Percentiles rank a stretch among this genome's conserved stretches.
Evolutionary conservation across 1,140 invertebrate genomes (phyloP).

Genomic region (Popillia japonica): DNA sequence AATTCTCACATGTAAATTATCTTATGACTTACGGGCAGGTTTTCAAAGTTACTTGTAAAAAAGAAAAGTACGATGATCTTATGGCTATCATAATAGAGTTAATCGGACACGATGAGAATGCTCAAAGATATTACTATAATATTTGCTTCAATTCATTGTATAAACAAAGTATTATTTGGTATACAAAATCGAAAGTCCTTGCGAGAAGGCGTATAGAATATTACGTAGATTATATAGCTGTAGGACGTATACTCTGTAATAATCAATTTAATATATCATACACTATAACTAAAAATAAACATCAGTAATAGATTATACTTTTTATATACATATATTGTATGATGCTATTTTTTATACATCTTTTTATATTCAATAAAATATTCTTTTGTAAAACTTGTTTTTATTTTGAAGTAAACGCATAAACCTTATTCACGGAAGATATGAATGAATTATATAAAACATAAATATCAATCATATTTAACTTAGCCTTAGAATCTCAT

Average conservation of each 20-base stretch:
- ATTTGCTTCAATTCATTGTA: slow-evolving; percentile 16
- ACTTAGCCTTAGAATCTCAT: no score
- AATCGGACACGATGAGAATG: slow-evolving; percentile 2
- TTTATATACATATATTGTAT: no score
- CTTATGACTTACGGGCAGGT: slow-evolving; percentile 8
- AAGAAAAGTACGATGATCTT: not conserved
- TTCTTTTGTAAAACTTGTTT: no score
- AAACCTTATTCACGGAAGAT: no score
- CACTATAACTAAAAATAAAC: slow-evolving; percentile 13
- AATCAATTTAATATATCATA: slow-evolving; percentile 21
- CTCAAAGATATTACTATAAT: slow-evolving; percentile 15
- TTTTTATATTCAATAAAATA: no score
- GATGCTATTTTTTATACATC: no score
- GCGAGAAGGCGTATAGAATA: slow-evolving; percentile 10
- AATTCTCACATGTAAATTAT: not conserved
- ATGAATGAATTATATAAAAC: no score
- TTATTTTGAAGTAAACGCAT: no score
- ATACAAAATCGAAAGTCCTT: slow-evolving; percentile 8
- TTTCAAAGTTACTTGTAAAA: slow-evolving; percentile 11
- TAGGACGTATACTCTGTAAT: slow-evolving; percentile 10
- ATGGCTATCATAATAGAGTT: slow-evolving; percentile 10
- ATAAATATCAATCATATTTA: no score
- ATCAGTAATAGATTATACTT: not conserved
- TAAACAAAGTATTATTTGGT: slow-evolving; percentile 32
- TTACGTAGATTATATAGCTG: not conserved